These are phyloP conservation scores for Lynx canadensis DNA, from an alignment of 2,113 vertebrate species.

Conservation along the genomic window DNA sequence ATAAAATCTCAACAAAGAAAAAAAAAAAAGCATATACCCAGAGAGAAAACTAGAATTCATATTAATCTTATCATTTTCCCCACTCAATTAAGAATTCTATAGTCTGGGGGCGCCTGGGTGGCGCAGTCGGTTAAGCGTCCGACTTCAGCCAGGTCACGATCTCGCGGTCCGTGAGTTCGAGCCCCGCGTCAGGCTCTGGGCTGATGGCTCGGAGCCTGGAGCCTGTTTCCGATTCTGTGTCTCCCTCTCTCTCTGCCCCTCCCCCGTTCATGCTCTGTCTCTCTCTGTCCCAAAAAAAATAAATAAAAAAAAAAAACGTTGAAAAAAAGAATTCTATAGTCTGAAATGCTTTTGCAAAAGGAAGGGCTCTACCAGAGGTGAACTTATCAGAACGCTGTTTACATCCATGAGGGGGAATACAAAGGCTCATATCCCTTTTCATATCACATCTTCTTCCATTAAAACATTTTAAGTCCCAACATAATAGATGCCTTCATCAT, in stretches of 20 bases:
- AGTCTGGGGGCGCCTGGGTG: no score
- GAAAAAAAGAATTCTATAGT: slow-evolving; percentile 28
- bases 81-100: slow-evolving; percentile 3
- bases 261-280: no score
- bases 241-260: no score
- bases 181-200: no score
- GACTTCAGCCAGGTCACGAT: no score
- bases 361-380: not conserved
- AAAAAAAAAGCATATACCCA: not conserved
- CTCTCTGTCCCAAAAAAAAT: no score
- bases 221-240: no score
- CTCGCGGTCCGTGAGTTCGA: no score
- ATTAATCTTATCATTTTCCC: not conserved
- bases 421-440: not conserved
- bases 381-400: slow-evolving; percentile 2
- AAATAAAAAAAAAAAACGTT: no score
- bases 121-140: no score
- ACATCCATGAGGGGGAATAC: not conserved
- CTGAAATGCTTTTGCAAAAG: slow-evolving; percentile 47
- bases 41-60: not conserved
- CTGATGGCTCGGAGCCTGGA: no score
- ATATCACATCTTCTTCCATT: not conserved
- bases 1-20: no score
- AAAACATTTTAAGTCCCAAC: slow-evolving; percentile 24
- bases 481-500: not conserved